Conservation (phyloP, 2,113 vertebrate genomes). For the Mixornis gularis region DNA sequence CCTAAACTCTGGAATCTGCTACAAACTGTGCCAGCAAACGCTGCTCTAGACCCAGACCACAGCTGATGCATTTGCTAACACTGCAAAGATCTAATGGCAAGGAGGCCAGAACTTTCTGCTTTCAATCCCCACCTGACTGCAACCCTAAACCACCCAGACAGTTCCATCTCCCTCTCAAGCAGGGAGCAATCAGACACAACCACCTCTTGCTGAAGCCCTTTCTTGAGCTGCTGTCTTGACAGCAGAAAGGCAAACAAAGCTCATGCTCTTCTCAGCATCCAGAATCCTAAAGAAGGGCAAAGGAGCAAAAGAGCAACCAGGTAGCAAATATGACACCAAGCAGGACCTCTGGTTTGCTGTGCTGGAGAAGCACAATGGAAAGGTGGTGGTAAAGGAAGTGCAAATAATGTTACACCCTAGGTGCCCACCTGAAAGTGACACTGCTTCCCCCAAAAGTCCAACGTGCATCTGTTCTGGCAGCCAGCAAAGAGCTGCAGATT, state of each 20-base stretch:
- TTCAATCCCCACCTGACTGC: not conserved
- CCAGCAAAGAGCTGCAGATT: not conserved
- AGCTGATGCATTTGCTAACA: not conserved
- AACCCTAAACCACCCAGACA: not conserved
- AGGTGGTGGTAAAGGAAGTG: not conserved
- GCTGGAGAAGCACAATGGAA: not conserved
- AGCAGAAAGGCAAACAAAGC: not conserved
- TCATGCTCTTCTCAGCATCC: not conserved
- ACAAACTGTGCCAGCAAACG: not conserved
- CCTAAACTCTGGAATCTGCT: not conserved
- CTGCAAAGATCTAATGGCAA: not conserved
- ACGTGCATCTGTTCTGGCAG: not conserved
- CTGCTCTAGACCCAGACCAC: not conserved
- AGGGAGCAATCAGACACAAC: not conserved
- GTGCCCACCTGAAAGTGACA: not conserved
- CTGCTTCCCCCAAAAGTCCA: not conserved
- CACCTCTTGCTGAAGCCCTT: not conserved
- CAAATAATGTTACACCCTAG: not conserved
- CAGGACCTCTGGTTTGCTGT: not conserved
- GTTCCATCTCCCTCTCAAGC: not conserved
- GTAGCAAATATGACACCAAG: not conserved
- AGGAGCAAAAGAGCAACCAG: not conserved
- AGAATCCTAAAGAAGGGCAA: not conserved
- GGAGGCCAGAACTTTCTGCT: not conserved
- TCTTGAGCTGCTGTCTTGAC: not conserved